Percentiles rank a stretch among this genome's conserved stretches.
These are phyloP conservation scores for Gisinianus flammeolus DNA, from an alignment of 2,888 invertebrate species.

Conservation along the genomic window DNA sequence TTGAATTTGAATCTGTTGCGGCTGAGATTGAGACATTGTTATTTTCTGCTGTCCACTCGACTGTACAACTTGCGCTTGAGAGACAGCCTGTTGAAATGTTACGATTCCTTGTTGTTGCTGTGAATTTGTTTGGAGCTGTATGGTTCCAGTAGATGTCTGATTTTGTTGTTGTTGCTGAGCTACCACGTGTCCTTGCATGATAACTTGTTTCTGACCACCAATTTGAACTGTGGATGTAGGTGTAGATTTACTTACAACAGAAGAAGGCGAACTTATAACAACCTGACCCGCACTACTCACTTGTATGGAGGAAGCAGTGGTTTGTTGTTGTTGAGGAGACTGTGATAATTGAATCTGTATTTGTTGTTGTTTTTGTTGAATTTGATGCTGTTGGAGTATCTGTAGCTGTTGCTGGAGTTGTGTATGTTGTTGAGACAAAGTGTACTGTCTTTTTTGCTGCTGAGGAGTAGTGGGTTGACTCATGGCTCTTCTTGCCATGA, in stretches of 20 bases:
- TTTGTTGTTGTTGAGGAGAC: conserved; percentile 15
- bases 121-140: conserved; percentile 22
- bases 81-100: not conserved
- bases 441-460: conserved; percentile 30
- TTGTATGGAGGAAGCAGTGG: not conserved
- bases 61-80: conserved; percentile 14
- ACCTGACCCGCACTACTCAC: conserved; percentile 32
- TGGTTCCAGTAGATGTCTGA: not conserved
- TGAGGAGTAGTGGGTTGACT: not conserved
- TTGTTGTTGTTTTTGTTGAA: conserved; percentile 23
- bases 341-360: conserved; percentile 28
- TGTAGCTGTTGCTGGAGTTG: conserved; percentile 44
- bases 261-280: conserved; percentile 39
- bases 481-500: conserved; percentile 17
- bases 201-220: conserved; percentile 21
- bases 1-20: conserved; percentile 33
- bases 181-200: conserved; percentile 28
- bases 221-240: conserved; percentile 4
- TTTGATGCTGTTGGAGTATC: conserved; percentile 41
- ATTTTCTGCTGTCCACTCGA: not conserved
- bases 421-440: conserved; percentile 33
- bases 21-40: conserved; percentile 23
- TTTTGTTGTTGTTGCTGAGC: conserved; percentile 36
- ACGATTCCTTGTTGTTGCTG: conserved; percentile 41
- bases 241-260: conserved; percentile 23